Evolutionary conservation across 2,113 vertebrate species (phyloP).

Genomic region (Petroica traversi): DNA sequence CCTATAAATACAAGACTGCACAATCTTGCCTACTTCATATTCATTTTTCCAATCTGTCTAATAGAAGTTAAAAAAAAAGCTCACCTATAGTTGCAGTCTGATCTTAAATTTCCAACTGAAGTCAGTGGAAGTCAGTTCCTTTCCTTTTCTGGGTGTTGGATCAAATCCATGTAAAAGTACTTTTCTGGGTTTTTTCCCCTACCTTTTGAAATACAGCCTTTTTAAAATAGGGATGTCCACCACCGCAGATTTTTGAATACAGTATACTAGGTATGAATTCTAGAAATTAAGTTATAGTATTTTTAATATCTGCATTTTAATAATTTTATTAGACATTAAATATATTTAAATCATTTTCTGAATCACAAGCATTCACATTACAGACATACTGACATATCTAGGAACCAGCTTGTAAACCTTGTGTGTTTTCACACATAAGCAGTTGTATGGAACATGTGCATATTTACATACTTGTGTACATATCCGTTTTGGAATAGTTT

Average conservation of each 20-base stretch:
- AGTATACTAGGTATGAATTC: not conserved
- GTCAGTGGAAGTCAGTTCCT: not conserved
- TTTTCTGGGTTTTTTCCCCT: not conserved
- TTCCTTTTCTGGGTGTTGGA: not conserved
- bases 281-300: not conserved
- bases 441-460: not conserved
- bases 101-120: not conserved
- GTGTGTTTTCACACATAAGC: not conserved
- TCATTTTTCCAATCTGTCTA: not conserved
- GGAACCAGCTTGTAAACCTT: not conserved
- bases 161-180: not conserved
- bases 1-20: not conserved
- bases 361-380: not conserved
- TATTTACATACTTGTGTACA: not conserved
- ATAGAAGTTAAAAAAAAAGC: not conserved
- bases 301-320: not conserved
- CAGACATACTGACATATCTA: not conserved
- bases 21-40: not conserved
- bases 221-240: not conserved
- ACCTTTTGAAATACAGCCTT: not conserved
- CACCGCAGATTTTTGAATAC: not conserved
- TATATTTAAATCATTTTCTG: not conserved
- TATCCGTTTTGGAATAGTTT: not conserved
- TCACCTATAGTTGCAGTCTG: not conserved
- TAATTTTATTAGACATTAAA: not conserved